Conservation (phyloP, 2,888 invertebrate genomes). For the Drosophila tanythrix region DNA sequence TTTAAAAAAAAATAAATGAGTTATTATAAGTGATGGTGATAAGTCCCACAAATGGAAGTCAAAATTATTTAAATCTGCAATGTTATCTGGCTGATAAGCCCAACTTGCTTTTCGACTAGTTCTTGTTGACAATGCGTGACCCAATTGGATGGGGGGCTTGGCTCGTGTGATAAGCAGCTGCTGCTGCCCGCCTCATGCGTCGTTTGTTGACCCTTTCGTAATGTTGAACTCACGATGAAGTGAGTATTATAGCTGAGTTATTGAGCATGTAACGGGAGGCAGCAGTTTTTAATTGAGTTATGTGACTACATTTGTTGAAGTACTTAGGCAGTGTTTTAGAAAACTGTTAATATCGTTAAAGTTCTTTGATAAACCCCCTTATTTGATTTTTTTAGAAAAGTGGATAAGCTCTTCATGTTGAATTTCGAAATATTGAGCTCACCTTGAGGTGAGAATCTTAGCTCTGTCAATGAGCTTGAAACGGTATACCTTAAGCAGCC, state of each 20-base stretch:
- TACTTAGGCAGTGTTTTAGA: background rate
- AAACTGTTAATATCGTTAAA: background rate
- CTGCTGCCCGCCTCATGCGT: conserved; percentile 2
- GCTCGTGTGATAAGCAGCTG: conserved; percentile 35
- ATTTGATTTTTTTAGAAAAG: background rate
- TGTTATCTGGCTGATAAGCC: conserved; percentile 19
- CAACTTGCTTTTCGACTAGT: background rate
- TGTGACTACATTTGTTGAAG: background rate
- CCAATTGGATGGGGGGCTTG: conserved; percentile 19
- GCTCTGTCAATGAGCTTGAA: conserved; percentile 13
- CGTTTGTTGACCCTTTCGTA: conserved; percentile 5
- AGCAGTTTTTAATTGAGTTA: background rate
- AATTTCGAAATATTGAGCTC: conserved; percentile 7
- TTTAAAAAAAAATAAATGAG: conserved; percentile 14
- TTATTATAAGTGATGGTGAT: conserved; percentile 1
- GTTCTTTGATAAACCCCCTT: background rate
- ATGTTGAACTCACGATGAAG: conserved; percentile 1
- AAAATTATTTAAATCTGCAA: background rate
- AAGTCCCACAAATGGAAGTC: background rate
- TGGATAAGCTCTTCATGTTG: too few relatives aligned
- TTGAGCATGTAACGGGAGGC: background rate
- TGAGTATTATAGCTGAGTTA: conserved; percentile 3
- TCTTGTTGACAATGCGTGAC: conserved; percentile 19
- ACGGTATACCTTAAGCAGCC: background rate
- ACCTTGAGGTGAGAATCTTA: background rate